These are phyloP conservation scores for Lithobates pipiens DNA, from an alignment of 2,797 vertebrate species.

Conservation along the genomic window DNA sequence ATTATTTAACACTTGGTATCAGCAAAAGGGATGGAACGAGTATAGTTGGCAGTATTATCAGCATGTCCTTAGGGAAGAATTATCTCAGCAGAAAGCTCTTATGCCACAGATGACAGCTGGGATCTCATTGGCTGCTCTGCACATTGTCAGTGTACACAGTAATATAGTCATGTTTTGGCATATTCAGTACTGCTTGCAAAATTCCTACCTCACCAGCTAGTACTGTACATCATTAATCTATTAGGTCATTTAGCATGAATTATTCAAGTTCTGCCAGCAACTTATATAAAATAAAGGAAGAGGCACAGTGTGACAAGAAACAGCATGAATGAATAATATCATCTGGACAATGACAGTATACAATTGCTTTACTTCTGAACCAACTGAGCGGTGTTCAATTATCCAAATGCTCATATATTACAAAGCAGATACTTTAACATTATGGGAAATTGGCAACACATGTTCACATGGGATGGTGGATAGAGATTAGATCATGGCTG, in stretches of 20 bases:
- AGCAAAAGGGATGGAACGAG: too few species aligned
- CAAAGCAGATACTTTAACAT: neutral
- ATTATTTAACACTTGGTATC: too few species aligned
- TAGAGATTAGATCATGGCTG: neutral
- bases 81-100: too few species aligned
- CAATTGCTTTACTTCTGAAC: neutral
- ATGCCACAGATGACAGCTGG: too few species aligned
- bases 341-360: conserved; percentile 8
- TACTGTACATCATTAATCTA: conserved; percentile 4
- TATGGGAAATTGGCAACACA: conserved; percentile 14
- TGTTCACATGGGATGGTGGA: conserved; percentile 1
- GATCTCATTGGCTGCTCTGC: too few species aligned
- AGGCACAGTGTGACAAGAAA: neutral
- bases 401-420: neutral
- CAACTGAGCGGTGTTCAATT: neutral
- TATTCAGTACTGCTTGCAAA: neutral
- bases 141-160: neutral
- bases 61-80: too few species aligned
- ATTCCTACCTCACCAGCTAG: neutral
- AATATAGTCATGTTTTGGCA: neutral
- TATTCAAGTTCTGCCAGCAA: conserved; percentile 8
- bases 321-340: neutral
- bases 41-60: too few species aligned
- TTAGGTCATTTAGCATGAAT: conserved; percentile 5
- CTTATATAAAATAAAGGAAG: neutral